Base-by-base conservation (phyloP, 2,797 vertebrate species). In the Periparus ater region DNA sequence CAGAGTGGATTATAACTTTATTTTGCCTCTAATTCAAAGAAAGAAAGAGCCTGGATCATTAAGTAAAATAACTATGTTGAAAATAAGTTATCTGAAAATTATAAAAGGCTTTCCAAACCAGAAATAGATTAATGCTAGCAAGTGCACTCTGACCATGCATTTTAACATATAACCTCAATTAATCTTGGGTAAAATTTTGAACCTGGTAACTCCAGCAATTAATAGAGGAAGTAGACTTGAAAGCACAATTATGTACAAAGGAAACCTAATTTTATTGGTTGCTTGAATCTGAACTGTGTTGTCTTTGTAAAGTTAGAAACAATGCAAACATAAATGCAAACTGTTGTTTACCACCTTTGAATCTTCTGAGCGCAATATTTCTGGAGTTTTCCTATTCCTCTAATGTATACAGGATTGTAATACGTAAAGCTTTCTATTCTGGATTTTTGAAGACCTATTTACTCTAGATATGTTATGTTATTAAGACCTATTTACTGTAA, bases 121-220 rank as follows among this genome's bases (percentile, higher is more conserved):
- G 76, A 78, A 94, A 58, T 15, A 93, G 22, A 88, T 72, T 72
- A 90, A 62, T 34, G 40, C n/a, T 81, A 88, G 58, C 54, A 95
- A 62, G 13, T 30, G 4, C 89, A 57, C 8, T 82, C 45, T 57
- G 40, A 60, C 36, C 22, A n/a, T 27, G 27, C 38, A 47, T 66
- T 95, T 94, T 73, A 93, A 82, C 8, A 47, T 84, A 57, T 23
- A 81, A 84, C 11, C 17, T 85, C 57, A 74, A 61, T 88, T 65
- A 72, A 62, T 89, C 48, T 55, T 66, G 55, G 65, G 53, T 53
- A 67, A 88, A 78, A 90, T 48, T 74, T 61, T 77, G 72, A 87
- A 68, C 58, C 7, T 82, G 25, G 1, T 53, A 89, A 87, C 65
- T 73, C n/a, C 27, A 89, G 50, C 57, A 88, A 88, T 65, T 91